phyloP scores from a whole-genome alignment of 1,140 invertebrate genomes.

The Drosophila sproati region DNA sequence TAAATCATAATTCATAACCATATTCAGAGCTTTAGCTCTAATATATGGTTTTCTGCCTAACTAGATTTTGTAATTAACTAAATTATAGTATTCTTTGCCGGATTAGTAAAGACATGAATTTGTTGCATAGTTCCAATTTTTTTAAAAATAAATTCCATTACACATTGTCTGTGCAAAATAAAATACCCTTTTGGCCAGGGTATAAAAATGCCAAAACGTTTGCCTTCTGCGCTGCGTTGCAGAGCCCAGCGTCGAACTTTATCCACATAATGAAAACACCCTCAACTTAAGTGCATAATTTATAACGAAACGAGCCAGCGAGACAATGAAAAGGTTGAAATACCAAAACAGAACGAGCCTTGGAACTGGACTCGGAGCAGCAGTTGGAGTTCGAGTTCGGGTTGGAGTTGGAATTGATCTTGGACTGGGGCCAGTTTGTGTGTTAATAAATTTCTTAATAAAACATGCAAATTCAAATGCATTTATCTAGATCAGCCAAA shows the following conservation, averaged over 20 bases:
- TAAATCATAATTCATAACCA: too few species aligned
- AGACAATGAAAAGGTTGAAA: slow-evolving; percentile 63
- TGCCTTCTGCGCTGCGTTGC: slow-evolving; percentile 17
- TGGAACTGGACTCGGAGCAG: slow-evolving; percentile 25
- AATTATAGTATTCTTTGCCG: too few species aligned
- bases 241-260: slow-evolving; percentile 61
- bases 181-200: neutral
- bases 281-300: slow-evolving; percentile 83
- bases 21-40: too few species aligned
- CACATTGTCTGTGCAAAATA: neutral
- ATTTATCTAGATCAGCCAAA: slow-evolving; percentile 82
- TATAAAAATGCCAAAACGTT: slow-evolving; percentile 42
- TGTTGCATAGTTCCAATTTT: neutral
- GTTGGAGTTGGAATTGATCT: slow-evolving; percentile 14
- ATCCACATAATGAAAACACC: slow-evolving; percentile 80
- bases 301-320: slow-evolving; percentile 71
- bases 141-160: neutral
- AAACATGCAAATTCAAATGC: slow-evolving; percentile 83
- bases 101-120: too few species aligned
- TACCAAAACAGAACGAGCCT: slow-evolving; percentile 49
- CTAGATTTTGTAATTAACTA: too few species aligned
- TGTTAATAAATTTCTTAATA: slow-evolving; percentile 84
- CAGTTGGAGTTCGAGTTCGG: neutral
- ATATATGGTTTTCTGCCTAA: too few species aligned
- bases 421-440: slow-evolving; percentile 14